Base-by-base conservation (phyloP, 2,797 vertebrate genomes). In the Sebastiscus albofasciatus region DNA sequence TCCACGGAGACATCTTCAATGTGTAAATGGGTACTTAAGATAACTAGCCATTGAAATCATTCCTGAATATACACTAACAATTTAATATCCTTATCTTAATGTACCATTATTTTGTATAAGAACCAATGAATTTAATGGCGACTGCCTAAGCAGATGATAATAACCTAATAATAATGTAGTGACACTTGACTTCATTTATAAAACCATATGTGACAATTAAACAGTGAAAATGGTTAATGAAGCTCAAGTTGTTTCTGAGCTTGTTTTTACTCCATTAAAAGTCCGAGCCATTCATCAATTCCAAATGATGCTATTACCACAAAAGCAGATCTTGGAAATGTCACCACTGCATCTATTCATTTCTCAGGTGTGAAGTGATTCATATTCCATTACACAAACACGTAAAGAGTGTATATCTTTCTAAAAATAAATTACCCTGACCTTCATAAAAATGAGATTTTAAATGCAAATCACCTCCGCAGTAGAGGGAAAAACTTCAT, bases 401-500 rank as follows among this genome's bases (percentile, higher is more conserved):
- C 85, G 81, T 93, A 92, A 95, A 93, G 87, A 84, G 69, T 80
- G 89, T 92, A 90, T 91, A 87, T 94, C 82, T 77, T 84, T 87
- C 89, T 85, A 84, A 88, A 94, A 95, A 96, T 93, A 93, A 96
- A 96, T 95, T 81, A 93, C 89, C 86, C 83, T 96, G 95, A 96
- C 95, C 95, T 96, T 96, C 93, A 89, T 92, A 91, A 92, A 94
- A 94, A 95, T 90, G 42, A 86, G 88, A 94, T 95, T 95, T 93
- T 90, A 88, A 94, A 94, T 95, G 92, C 94, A 95, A 95, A 95
- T 95, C 90, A 88, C 85, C 74, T 71, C 72, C 46, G 76, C 82
- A 77, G 82, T 83, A 26, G 70, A 88, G 72, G 54, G 60, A 76
- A 89, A 93, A 93, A 85, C 79, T 62, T 94, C 84, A 93, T 95